A percentile compares a stretch with the other conserved stretches of the same genome.
Conservation (phyloP, 2,113 vertebrate species). For the Pseudolaguvia tuberculata region DNA sequence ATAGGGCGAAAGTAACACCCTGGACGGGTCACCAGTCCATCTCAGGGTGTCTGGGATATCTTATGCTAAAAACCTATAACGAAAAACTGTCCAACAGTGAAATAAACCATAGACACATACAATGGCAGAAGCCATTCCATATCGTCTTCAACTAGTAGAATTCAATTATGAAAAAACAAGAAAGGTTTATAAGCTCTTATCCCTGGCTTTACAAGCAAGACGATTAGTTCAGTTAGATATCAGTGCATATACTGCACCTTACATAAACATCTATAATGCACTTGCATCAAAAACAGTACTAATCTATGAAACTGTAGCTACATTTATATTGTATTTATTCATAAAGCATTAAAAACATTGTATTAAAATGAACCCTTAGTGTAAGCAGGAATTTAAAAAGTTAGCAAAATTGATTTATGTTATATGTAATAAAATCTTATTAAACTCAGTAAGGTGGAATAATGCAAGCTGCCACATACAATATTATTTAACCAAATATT, state of each 20-base stretch:
- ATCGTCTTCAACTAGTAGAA: constrained; percentile 1
- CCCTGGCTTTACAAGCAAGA: constrained; percentile 25
- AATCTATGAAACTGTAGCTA: neutral
- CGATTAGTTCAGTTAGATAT: constrained; percentile 27
- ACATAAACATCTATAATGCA: neutral
- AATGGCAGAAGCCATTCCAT: neutral
- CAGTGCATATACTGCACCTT: constrained; percentile 7
- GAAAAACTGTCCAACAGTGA: neutral
- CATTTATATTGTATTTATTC: neutral
- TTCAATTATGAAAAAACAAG: constrained; percentile 14
- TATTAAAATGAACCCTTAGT: neutral
- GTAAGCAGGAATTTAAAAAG: neutral
- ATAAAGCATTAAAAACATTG: constrained; percentile 8
- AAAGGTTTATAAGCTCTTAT: constrained; percentile 34
- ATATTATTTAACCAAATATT: neutral
- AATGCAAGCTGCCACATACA: constrained; percentile 13
- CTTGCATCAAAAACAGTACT: constrained; percentile 13
- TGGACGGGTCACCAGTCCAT: too few relatives aligned
- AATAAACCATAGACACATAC: constrained; percentile 3
- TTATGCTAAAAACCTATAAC: constrained; percentile 18
- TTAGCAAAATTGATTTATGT: neutral
- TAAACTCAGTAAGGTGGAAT: neutral
- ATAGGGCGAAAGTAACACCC: too few relatives aligned
- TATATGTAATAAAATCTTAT: neutral
- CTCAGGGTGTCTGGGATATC: too few relatives aligned